Base-by-base conservation (phyloP, 2,888 invertebrate genomes). In the Lepetodrilus schrolli region DNA sequence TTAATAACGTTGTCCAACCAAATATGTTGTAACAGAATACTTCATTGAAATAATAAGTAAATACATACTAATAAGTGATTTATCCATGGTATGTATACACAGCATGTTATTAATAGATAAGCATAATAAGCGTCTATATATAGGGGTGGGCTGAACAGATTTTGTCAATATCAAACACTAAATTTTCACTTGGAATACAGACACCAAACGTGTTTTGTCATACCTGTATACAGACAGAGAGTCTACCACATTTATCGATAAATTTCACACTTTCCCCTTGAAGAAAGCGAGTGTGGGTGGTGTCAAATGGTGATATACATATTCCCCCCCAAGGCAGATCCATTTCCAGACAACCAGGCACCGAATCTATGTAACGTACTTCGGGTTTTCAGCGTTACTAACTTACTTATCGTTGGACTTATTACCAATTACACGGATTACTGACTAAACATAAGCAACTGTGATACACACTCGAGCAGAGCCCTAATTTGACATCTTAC, bases 401-500 rank as follows among this genome's bases (percentile, higher is more conserved):
- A 58, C 34, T 58, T 58, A 58, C 58, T 58, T 58, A 58, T 58
- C 58, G 26, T 58, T 26, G 34, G 58, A 58, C 58, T 34, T 58
- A 58, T 58, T 58, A 58, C 17, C 58, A 30, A 58, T 58, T 58
- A 58, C 34, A 58, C 58, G 58, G 58, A 23, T 58, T 58, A 58
- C n/a, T 58, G 26, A 30, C 26, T 30, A 30, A 17, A 17, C 30
- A 58, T 34, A 58, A 58, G 34, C 7, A 34, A 26, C 30, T 30
- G 58, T 21, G 58, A 58, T 58, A 58, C 17, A 58, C 58, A 34
- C 34, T 58, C 34, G 30, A 58, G 30, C 58, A 34, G 17, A 17
- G 34, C 58, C 30, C 58, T 58, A 26, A 30, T 58, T 58, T 58
- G 58, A 30, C 58, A 58, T 58, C 58, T 30, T 58, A 34, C 58